Base-by-base conservation (phyloP, 2,888 invertebrate genomes). In the Lydus trimaculatus region DNA sequence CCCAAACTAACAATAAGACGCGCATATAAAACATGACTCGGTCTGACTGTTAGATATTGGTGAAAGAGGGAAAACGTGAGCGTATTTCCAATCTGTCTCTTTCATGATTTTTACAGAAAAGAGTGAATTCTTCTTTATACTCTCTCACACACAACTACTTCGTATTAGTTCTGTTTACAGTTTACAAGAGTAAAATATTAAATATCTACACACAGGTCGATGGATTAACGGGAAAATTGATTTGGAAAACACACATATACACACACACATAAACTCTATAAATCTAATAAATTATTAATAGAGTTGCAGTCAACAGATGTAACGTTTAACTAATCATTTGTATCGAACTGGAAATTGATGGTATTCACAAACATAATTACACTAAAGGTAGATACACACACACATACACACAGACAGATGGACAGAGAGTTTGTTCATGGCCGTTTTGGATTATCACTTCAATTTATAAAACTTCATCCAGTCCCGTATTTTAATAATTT, bases 111-210 rank as follows among this genome's bases (percentile, higher is more conserved):
- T 11, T 4, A 56, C 56, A 56, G 48, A 20, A 48, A 56, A 56
- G 11, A 13, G 17, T 8, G 52, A 52, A 56, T 56, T 56, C 56
- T 25, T n/a, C n/a, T n/a, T n/a, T n/a, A n/a, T n/a, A n/a, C n/a
- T n/a, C n/a, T n/a, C n/a, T n/a, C n/a, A 43, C 56, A 2, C 74
- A 72, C 77, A 78, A 76, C 78, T 78, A 78, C 76, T 79, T 75
- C 75, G 78, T 80, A 82, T 81, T 82, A 82, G 82, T 83, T 83
- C 81, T 84, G 83, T 84, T 84, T 3, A 7, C 80, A 80, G 79
- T 79, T 79, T 80, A 83, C 83, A 82, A 77, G 79, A 73, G 75
- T 77, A 79, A 83, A 84, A 83, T 83, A 83, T 83, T 83, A 82
- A 83, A 82, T 80, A 82, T 81, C 79, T 72, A 20, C 13, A 28